phyloP scores from a whole-genome alignment of 2,113 vertebrate species.

The Platysteira castanea region DNA sequence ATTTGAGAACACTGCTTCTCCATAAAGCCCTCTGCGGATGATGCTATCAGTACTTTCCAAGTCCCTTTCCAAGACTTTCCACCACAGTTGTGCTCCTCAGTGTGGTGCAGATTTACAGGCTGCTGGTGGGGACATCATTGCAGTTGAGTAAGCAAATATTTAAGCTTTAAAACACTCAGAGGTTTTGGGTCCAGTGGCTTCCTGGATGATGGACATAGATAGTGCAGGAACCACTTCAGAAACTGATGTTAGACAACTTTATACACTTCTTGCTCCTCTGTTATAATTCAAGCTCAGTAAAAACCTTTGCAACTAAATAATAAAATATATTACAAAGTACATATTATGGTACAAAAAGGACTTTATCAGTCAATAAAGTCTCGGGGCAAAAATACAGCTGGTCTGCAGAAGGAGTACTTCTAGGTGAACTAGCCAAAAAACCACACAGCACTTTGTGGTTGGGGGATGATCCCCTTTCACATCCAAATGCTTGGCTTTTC shows the following conservation, averaged over 20 bases:
- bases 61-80: not conserved
- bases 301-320: not conserved
- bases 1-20: not conserved
- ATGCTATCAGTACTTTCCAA: not conserved
- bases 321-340: not conserved
- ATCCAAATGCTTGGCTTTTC: not conserved
- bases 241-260: not conserved
- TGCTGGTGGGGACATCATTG: not conserved
- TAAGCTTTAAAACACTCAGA: not conserved
- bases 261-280: not conserved
- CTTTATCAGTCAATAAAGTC: not conserved
- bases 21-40: not conserved
- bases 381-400: not conserved
- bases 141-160: not conserved
- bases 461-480: not conserved
- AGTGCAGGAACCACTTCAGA: not conserved
- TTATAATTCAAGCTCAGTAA: not conserved
- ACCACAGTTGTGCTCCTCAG: not conserved
- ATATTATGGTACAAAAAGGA: not conserved
- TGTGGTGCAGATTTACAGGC: not conserved
- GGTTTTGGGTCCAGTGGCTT: not conserved
- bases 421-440: not conserved
- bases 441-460: not conserved
- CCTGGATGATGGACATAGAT: not conserved
- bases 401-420: not conserved